Base-by-base conservation (phyloP, 2,113 vertebrate genomes). In the Erinaceus europaeus region DNA sequence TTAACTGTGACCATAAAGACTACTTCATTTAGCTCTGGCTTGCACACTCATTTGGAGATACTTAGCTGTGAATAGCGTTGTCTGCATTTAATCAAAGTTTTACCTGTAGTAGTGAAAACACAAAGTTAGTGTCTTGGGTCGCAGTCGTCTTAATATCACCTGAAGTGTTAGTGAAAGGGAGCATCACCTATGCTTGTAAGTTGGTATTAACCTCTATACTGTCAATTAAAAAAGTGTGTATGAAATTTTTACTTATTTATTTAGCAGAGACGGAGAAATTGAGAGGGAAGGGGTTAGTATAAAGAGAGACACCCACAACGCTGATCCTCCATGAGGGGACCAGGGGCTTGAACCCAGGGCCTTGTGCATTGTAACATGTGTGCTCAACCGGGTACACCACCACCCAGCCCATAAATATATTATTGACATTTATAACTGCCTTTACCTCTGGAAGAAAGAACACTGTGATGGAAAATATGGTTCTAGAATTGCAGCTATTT, bases 171-270 rank as follows among this genome's bases (percentile, higher is more conserved):
- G 32, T 82, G n/a, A 84, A 77, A 87, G 62, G 27, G 53, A 64
- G 48, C 32, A 46, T 67, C 13, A 85, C 69, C 84, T 83, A 40
- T 40, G 42, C 23, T 72, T 42, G 67, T 61, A 85, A 92, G 74
- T 50, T 84, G 53, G 10, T 69, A 82, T 76, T 87, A 55, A 71
- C 27, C 76, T 73, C 71, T 17, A 38, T 53, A 36, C 59, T 90
- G 48, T 74, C 57, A 40, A 23, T 86, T 77, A 81, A 88, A 93
- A 79, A n/a, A 81, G n/a, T n/a, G n/a, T n/a, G n/a, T n/a, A n/a
- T n/a, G n/a, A n/a, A n/a, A n/a, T n/a, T n/a, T n/a, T n/a, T n/a
- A n/a, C n/a, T n/a, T n/a, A n/a, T n/a, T n/a, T n/a, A n/a, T n/a
- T n/a, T n/a, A n/a, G n/a, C n/a, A n/a, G n/a, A n/a, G n/a, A n/a